Percentiles rank a stretch among this genome's conserved stretches.
These are phyloP conservation scores for Ciona savignyi DNA, from an alignment of 23 tunicate species.

Conservation along the genomic window DNA sequence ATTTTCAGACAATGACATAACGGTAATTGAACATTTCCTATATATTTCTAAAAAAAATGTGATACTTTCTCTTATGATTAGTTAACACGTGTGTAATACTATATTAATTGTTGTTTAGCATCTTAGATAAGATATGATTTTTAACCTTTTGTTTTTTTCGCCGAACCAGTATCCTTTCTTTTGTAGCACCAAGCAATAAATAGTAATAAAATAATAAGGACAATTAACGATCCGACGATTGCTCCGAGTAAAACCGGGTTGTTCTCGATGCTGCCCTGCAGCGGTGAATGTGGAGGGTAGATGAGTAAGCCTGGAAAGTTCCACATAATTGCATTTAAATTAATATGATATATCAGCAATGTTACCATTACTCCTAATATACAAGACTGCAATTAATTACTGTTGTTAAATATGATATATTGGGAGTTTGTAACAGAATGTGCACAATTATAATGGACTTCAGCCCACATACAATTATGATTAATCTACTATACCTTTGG, in stretches of 20 bases:
- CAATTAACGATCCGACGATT: background rate
- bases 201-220: background rate
- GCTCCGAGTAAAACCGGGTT: slow-evolving; percentile 15
- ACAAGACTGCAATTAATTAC: no score
- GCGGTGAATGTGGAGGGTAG: slow-evolving; percentile 10
- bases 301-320: slow-evolving; percentile 2
- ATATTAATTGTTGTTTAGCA: background rate
- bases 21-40: no score
- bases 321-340: background rate
- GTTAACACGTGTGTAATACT: no score
- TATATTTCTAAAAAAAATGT: no score
- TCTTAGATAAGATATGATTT: no score
- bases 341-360: no score
- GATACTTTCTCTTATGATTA: no score
- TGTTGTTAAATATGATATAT: no score
- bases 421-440: no score
- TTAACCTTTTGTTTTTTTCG: background rate
- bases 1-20: no score
- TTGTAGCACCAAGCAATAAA: background rate
- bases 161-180: background rate
- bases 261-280: no score
- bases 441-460: background rate
- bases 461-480: background rate
- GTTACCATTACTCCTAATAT: no score
- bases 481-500: slow-evolving; percentile 27